Base-by-base conservation (phyloP, 2,888 invertebrate species). In the Acleris sparsana region DNA sequence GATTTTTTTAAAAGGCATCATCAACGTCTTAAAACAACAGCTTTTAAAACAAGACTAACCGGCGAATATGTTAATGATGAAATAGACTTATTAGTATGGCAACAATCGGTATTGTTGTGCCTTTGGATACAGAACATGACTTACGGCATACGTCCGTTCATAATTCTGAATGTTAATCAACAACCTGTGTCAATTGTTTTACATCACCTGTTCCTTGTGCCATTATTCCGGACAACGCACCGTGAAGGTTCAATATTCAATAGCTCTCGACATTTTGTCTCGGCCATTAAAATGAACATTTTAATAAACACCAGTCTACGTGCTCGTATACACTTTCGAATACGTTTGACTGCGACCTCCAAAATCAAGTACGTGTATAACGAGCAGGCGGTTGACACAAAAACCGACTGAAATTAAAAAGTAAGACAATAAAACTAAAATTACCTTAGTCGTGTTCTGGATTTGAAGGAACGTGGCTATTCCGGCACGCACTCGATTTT, bases 391-490 rank as follows among this genome's bases (percentile, higher is more conserved):
- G 74, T 73, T 75, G 77, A 74, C 79, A 77, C 71, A 73, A 73
- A 78, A 80, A 83, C 75, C 70, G 72, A 62, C 62, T 70, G 72
- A 77, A 79, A 77, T 80, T 75, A 75, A 79, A 80, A 81, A 81
- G 75, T 75, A 70, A 78, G 63, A 80, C 72, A 77, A 77, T 56
- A 55, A 60, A 63, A 39, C 46, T 68, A 71, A 73, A 88, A 94
- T 94, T 91, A 97, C 97, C 96, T 97, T 97, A 70, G 95, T 94
- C 60, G 95, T 94, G 75, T 94, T 94, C 82, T 96, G 96, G 79
- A 97, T 95, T 83, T 97, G 97, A 69, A 97, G 94, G 89, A 98
- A 98, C n/a, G 98, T 98, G 56, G 97, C 97, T 78, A 99, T 98
- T 70, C 98, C 98, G 71, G 98, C 98, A 73, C 98, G 93, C 65